Evolutionary conservation across 2,888 invertebrate genomes (phyloP), one percentile per base, ranked within the genome.

Genomic region (Acanthacorydalis orientalis): DNA sequence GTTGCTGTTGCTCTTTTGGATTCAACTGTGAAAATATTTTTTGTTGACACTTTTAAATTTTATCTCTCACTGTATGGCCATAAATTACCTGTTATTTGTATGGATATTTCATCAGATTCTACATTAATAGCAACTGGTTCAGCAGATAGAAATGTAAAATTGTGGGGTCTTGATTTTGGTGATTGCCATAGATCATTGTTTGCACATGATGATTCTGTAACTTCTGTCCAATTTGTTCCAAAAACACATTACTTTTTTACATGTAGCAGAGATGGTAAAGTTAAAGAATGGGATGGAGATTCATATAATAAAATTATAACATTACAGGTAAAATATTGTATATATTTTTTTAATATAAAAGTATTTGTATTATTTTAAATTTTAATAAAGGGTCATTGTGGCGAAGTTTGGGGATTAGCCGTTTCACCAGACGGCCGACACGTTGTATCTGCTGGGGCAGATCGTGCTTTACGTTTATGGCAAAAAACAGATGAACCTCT

Each of bases 121-220:
- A 75, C 77, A 9, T 63, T 97, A 23, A 83, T 97, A 52, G 88
- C 81, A 9, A 95, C 97, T 0, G 97, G 96, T 7, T 95, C 96
- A 2, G 87, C 88, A 0, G 98, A 98, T 69, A 77, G 93, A 38
- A 95, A 90, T 63, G 78, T 97, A 31, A 95, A 96, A 70, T 82
- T 98, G 51, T 99, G 97, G 97, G 97, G 97, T 34, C 75, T 97
- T 68, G 95, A 97, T 67, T 97, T 93, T 64, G 97, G 97, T n/a
- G 95, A 98, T 64, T 96, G 95, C 57, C 96, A 93, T 68, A 80
- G 80, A 58, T 93, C 93, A 0, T 74, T 97, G 54, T 91, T 95
- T 64, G 96, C 95, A 0, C 97, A 98, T 64, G 92, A 96, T 58
- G 93, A 95, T 64, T 88, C 93, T 0, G 80, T 98, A 9, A 92